Evolutionary conservation across 1,140 invertebrate species (phyloP), one percentile per base, ranked within the genome.

Genomic region (Drosophila elegans): DNA sequence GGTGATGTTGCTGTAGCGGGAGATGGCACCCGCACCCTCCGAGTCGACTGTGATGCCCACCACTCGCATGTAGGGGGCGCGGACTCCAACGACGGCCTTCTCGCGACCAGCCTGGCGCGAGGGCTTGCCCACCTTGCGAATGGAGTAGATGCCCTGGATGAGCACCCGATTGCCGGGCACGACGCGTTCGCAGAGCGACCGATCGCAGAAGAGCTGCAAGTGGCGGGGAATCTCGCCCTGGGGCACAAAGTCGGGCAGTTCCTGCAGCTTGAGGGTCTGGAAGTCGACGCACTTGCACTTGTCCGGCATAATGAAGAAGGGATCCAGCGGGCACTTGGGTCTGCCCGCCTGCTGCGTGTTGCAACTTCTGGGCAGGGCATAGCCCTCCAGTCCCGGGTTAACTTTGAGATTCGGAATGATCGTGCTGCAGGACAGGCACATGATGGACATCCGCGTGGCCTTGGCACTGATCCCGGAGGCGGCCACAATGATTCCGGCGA

Each of bases 171-270:
- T 99, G 2, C 99, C 99, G 42, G 99, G 99, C 1, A 99, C 98
- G 39, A 98, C 96, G 91, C 95, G 95, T 92, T 99, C 99, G 92
- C 98, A 99, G 10, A 99, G 93, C 91, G 98, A 97, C 83, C 98
- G 95, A 92, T 99, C 99, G 90, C 97, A 97, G 93, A 98, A 99
- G 0, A 99, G 93, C 73, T 98, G 96, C 59, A 99, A 93, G 93
- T 99, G 99, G 6, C 99, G 94, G 0, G 99, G 99, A 95, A 99
- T 98, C 94, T 99, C 99, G 57, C 99, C 98, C 91, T 99, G 98
- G 0, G 99, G 99, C 66, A 99, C 97, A 73, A 96, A 96, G 93
- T 99, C 99, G 4, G 98, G 98, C 7, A 97, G 93, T 93, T 99
- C 99, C 95, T 99, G 99, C 10, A 99, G 93, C 93, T 99, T 99